Evolutionary conservation across 1,140 invertebrate species (phyloP), one percentile per base, ranked within the genome.

Genomic region (Drosophila mauritiana): DNA sequence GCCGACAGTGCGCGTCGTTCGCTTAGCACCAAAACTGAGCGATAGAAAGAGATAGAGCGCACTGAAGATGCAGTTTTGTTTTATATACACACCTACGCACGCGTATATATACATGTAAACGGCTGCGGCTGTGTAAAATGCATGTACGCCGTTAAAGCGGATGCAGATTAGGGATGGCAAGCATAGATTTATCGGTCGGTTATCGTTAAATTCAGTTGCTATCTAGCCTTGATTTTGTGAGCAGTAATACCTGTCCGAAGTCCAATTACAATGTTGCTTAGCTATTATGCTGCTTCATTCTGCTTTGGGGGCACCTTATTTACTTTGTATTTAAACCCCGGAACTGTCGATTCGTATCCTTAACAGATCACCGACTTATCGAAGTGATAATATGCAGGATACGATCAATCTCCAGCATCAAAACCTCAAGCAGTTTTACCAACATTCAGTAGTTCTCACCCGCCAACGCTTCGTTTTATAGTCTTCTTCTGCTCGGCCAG

Each of bases 21-120:
- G 62, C 62, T 65, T 65, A 65, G 62, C 42, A 43, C 42, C 37
- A 17, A 25, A 13, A 20, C 39, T 22, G 43, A 54, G 37, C 11
- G 17, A 15, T 25, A 65, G 55, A 56, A 34, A 46, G 54, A 58
- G 31, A 31, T 0, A 34, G 31, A 31, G 27, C 25, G 43, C 15
- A 22, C 58, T 36, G 64, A 51, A 51, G 64, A 65, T 45, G 64
- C 59, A 68, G 64, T 65, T 45, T 45, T 45, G 42, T 45, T 45
- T 45, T 45, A 45, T 20, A 12, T 52, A 68, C 64, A 68, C 64
- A 68, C 64, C 61, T 68, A 68, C 61, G 64, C 64, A 65, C 59
- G 64, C 64, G 64, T 68, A 48, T 65, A 46, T 68, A 63, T 63
- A 52, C 46, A 59, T 68, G 59, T 65, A 64, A 68, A 64, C 58